A percentile compares a stretch with the other conserved stretches of the same genome.
Evolutionary conservation across 1,140 invertebrate species (phyloP).

Genomic region (Drosophila arawakana): DNA sequence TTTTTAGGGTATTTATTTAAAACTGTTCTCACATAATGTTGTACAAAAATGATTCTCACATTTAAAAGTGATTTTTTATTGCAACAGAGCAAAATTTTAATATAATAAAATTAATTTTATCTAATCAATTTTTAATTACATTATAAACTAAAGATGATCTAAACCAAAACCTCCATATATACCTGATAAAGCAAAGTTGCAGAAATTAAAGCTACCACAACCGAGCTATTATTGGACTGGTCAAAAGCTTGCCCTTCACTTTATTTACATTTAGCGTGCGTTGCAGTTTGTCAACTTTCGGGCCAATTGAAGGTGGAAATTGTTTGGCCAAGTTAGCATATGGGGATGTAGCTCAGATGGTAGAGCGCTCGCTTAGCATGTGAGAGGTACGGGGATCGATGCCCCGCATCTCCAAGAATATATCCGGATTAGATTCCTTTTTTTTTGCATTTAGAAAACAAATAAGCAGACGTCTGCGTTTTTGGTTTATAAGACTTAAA

Average conservation of each 20-base stretch:
- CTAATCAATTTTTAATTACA: no score
- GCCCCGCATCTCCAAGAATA: slow-evolving; percentile 88
- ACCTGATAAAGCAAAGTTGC: neutral
- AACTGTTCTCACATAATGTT: no score
- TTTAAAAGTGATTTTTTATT: no score
- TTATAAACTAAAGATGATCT: neutral
- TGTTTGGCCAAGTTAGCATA: slow-evolving; percentile 12
- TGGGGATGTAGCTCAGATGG: slow-evolving; percentile 90
- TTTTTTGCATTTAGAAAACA: slow-evolving; percentile 28
- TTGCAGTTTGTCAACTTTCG: slow-evolving; percentile 60
- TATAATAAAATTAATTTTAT: no score
- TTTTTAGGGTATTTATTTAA: neutral
- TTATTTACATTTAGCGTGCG: slow-evolving; percentile 45
- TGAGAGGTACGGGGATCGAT: slow-evolving; percentile 93
- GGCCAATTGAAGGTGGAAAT: slow-evolving; percentile 21
- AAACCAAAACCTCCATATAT: neutral
- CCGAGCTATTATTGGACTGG: slow-evolving; percentile 3
- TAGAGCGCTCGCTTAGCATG: slow-evolving; percentile 94
- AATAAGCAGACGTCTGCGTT: slow-evolving; percentile 77
- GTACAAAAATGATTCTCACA: no score
- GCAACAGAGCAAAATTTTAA: no score
- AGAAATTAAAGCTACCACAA: slow-evolving; percentile 5
- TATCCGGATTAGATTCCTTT: slow-evolving; percentile 34
- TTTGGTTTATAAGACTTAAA: slow-evolving; percentile 53
- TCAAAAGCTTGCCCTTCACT: slow-evolving; percentile 45